These are phyloP conservation scores for Lagria hirta DNA, from an alignment of 2,888 invertebrate genomes.

Conservation along the genomic window DNA sequence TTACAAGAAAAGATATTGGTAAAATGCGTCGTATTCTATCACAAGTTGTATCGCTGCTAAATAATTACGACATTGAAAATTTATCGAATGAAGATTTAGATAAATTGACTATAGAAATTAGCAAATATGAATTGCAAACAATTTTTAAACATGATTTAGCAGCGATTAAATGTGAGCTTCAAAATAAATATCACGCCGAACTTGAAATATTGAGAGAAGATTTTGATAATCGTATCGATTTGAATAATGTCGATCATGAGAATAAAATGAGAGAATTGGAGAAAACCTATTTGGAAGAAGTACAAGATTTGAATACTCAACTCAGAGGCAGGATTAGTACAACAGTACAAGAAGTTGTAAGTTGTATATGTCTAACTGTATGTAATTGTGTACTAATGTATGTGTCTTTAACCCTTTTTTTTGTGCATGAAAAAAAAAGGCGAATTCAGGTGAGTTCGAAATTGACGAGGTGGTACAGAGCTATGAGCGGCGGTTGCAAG, in stretches of 20 bases:
- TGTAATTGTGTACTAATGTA: constrained; percentile 12
- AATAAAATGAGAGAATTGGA: constrained; percentile 55
- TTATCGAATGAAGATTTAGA: constrained; percentile 40
- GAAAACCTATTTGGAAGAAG: constrained; percentile 55
- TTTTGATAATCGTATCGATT: constrained; percentile 51
- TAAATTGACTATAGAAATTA: constrained; percentile 39
- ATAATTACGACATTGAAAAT: constrained; percentile 40
- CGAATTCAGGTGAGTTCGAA: constrained; percentile 51
- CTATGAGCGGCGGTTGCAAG: constrained; percentile 60
- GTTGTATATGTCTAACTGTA: constrained; percentile 24
- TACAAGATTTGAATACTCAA: constrained; percentile 59
- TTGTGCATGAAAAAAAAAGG: constrained; percentile 34
- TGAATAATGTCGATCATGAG: constrained; percentile 55
- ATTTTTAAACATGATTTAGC: constrained; percentile 43
- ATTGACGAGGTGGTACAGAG: constrained; percentile 52
- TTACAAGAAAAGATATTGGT: constrained; percentile 43
- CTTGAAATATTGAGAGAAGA: constrained; percentile 46
- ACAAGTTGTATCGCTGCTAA: constrained; percentile 34
- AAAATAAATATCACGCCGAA: constrained; percentile 55
- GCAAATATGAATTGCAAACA: constrained; percentile 38
- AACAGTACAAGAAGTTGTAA: constrained; percentile 53
- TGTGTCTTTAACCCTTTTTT: constrained; percentile 28
- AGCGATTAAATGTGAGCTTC: constrained; percentile 42
- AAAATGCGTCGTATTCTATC: constrained; percentile 42
- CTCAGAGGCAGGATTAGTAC: constrained; percentile 47